Conservation (phyloP, 2,888 invertebrate genomes). For the Rhaphigaster nebulosa region DNA sequence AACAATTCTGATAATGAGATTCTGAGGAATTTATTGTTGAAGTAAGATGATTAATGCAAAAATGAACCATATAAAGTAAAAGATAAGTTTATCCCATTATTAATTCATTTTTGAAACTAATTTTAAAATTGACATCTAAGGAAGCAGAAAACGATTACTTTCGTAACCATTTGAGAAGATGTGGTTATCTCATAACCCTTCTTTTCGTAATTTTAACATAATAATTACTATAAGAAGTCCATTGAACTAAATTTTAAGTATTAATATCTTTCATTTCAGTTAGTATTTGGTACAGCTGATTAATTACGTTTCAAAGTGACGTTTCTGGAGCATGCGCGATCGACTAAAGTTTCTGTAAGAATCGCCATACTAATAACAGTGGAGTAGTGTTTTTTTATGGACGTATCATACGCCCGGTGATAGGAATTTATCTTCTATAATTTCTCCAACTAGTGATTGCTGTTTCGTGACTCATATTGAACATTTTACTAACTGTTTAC, state of each 20-base stretch:
- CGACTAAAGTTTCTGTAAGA: conserved; percentile 16
- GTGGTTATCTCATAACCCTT: no score
- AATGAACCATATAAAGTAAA: no score
- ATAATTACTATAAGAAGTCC: neutral
- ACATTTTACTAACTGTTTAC: conserved; percentile 49
- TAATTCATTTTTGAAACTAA: no score
- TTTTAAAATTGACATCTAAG: no score
- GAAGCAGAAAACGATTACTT: no score
- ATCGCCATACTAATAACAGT: conserved; percentile 57
- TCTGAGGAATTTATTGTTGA: no score
- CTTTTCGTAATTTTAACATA: neutral
- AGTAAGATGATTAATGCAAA: no score
- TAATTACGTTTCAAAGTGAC: conserved; percentile 53
- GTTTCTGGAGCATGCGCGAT: conserved; percentile 57
- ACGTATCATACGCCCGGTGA: conserved; percentile 45
- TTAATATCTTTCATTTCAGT: neutral
- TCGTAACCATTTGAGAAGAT: no score
- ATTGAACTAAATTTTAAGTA: neutral
- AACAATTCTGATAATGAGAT: no score
- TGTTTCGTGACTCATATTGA: conserved; percentile 23
- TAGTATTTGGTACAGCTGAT: conserved; percentile 48
- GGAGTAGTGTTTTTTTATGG: conserved; percentile 56
- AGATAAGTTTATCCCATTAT: no score
- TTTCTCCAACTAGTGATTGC: neutral
- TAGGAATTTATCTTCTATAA: conserved; percentile 19